Conservation (phyloP, 2,888 invertebrate species). For the Parochlus steinenii region DNA sequence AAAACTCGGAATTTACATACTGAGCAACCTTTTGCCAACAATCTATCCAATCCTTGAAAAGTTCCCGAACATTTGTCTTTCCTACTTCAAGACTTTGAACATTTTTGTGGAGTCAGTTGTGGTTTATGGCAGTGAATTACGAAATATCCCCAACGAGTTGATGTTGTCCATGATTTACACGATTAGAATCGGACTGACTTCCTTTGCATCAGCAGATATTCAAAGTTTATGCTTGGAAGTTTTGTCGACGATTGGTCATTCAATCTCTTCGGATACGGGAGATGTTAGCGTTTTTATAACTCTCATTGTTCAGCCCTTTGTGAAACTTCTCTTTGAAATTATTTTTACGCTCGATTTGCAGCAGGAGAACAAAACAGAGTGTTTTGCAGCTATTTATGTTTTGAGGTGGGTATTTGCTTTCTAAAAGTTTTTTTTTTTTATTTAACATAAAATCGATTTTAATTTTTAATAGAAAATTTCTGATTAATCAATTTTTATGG, state of each 20-base stretch:
- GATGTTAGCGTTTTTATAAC: background rate
- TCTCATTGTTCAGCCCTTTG: conserved; percentile 4
- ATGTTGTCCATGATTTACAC: no score
- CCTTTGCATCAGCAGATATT: conserved; percentile 9
- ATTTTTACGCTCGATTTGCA: conserved; percentile 6
- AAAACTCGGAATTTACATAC: conserved; percentile 2
- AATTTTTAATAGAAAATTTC: no score
- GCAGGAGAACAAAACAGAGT: conserved; percentile 9
- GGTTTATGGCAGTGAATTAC: conserved; percentile 7
- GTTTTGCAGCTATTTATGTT: conserved; percentile 4
- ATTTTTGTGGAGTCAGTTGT: conserved; percentile 7
- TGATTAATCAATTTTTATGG: no score
- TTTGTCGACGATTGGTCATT: conserved; percentile 3
- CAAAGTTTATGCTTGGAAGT: conserved; percentile 7
- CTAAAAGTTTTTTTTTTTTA: no score
- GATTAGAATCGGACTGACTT: conserved; percentile 10
- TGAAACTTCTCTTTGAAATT: conserved; percentile 8
- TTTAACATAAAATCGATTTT: no score
- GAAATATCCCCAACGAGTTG: no score
- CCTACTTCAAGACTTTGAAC: conserved; percentile 9
- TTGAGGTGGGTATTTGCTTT: conserved; percentile 5
- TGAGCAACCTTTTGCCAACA: conserved; percentile 8
- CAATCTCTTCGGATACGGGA: conserved; percentile 1
- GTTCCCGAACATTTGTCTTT: conserved; percentile 8
- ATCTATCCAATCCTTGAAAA: conserved; percentile 8